Conservation (phyloP, 2,797 vertebrate species). For the Anguilla marmorata region DNA sequence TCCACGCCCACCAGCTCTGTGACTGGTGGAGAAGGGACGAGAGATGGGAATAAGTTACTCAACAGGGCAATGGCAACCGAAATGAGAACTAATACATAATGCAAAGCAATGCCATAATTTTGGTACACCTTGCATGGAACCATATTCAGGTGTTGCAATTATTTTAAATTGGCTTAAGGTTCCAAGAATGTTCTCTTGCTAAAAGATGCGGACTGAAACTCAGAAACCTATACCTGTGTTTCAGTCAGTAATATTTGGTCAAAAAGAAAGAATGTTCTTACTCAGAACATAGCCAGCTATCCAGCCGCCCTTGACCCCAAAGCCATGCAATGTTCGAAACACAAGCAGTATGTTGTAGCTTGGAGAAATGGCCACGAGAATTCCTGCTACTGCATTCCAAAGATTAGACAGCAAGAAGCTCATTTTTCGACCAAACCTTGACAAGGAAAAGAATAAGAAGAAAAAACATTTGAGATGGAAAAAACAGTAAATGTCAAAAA, state of each 20-base stretch:
- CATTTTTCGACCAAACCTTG: conserved; percentile 86
- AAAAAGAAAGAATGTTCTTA: conserved; percentile 62
- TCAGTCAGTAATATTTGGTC: not conserved
- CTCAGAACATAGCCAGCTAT: conserved; percentile 88
- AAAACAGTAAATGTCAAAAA: not conserved
- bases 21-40: conserved; percentile 69
- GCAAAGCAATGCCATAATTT: not conserved
- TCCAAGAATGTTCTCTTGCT: not conserved
- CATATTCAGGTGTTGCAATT: not conserved
- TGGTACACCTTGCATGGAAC: not conserved
- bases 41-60: not conserved
- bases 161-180: not conserved
- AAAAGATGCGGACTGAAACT: not conserved
- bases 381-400: conserved; percentile 79
- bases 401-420: conserved; percentile 85
- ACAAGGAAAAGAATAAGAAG: conserved; percentile 28
- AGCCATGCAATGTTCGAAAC: conserved; percentile 86
- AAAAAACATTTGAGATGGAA: not conserved
- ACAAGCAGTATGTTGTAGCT: conserved; percentile 82
- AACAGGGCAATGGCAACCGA: not conserved
- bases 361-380: conserved; percentile 85
- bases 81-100: not conserved
- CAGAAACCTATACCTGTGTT: not conserved
- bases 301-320: conserved; percentile 93
- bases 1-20: conserved; percentile 92